These are phyloP conservation scores for Arvicanthis niloticus DNA, from an alignment of 2,113 vertebrate genomes.

Conservation along the genomic window DNA sequence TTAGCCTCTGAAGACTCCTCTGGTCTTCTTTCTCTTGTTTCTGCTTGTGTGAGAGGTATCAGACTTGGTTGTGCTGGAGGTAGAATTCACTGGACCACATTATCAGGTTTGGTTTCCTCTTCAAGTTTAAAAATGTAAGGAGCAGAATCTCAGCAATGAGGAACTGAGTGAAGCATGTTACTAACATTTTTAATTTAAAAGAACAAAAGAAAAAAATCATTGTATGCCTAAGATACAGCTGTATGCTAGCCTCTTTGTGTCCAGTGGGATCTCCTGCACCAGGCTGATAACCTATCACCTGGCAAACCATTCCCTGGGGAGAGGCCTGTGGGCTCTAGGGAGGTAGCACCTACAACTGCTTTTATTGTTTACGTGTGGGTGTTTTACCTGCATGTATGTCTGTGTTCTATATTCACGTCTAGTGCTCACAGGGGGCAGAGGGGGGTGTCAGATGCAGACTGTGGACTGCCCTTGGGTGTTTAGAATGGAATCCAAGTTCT, in stretches of 20 bases:
- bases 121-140: slow-evolving; percentile 48
- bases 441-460: background rate
- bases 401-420: background rate
- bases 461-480: background rate
- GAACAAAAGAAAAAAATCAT: background rate
- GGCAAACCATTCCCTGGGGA: background rate
- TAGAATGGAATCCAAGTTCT: background rate
- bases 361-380: background rate
- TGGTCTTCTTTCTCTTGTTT: slow-evolving; percentile 4
- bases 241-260: background rate
- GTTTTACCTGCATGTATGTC: background rate
- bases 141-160: slow-evolving; percentile 30
- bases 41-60: slow-evolving; percentile 69
- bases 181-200: background rate
- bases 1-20: slow-evolving; percentile 30
- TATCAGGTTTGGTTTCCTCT: slow-evolving; percentile 53
- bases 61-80: slow-evolving; percentile 58
- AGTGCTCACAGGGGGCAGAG: background rate
- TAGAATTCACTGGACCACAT: slow-evolving; percentile 64
- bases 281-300: background rate
- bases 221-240: background rate
- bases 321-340: background rate
- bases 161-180: background rate
- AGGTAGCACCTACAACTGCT: background rate
- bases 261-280: background rate